Evolutionary conservation across 2,113 vertebrate genomes (phyloP).

Genomic region (Lepisosteus oculatus): DNA sequence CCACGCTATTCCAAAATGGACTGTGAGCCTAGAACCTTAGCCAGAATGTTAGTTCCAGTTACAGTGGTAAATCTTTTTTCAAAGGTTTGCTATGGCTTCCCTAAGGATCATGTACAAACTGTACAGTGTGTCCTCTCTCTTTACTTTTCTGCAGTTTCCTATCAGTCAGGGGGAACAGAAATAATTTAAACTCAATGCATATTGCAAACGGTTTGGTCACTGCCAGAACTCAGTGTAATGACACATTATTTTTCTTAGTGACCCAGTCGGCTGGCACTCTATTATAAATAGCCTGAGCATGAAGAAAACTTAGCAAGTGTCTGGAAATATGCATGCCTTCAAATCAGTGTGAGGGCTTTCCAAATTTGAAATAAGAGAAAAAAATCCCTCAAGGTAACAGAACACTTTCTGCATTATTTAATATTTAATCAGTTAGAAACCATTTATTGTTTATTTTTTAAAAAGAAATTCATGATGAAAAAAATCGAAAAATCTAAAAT

Average conservation of each 20-base stretch:
- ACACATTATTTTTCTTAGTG: constrained; percentile 74
- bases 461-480: too few relatives aligned
- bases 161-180: constrained; percentile 62
- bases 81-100: constrained; percentile 48
- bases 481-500: too few relatives aligned
- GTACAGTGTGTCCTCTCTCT: constrained; percentile 24
- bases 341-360: constrained; percentile 48
- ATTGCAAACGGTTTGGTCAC: constrained; percentile 69
- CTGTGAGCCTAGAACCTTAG: constrained; percentile 41
- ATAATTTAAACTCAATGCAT: constrained; percentile 74
- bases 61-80: constrained; percentile 50
- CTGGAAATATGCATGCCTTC: constrained; percentile 49
- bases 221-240: constrained; percentile 53
- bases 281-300: constrained; percentile 66
- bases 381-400: constrained; percentile 74
- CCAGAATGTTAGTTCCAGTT: constrained; percentile 43
- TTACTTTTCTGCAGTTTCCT: constrained; percentile 32
- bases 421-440: constrained; percentile 75
- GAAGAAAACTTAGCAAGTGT: constrained; percentile 30
- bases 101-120: constrained; percentile 32
- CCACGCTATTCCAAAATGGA: constrained; percentile 32
- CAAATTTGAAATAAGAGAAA: constrained; percentile 61
- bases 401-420: constrained; percentile 75
- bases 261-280: constrained; percentile 62
- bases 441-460: constrained; percentile 6